Conservation (phyloP, 2,888 invertebrate species). For the Graphium colonna region DNA sequence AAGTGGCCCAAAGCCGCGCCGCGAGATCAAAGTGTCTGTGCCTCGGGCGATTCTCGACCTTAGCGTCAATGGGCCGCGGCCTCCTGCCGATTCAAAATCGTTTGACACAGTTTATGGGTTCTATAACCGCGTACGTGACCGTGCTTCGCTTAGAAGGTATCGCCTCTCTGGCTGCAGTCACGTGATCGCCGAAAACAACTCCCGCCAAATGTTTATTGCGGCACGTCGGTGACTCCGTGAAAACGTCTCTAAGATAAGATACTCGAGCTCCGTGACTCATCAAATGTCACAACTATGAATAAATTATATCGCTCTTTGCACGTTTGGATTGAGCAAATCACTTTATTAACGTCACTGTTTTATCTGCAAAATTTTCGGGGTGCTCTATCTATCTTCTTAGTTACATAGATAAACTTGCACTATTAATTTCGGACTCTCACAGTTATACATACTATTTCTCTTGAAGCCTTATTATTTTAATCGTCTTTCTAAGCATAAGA, state of each 20-base stretch:
- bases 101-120: not conserved
- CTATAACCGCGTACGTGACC: conserved; percentile 34
- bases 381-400: not conserved
- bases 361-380: not conserved
- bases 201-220: not conserved
- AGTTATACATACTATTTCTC: no score
- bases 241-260: conserved; percentile 16
- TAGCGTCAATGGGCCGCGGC: not conserved
- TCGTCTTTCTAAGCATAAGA: no score
- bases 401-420: not conserved
- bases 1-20: conserved; percentile 21
- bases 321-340: not conserved
- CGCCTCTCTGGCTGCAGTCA: conserved; percentile 13
- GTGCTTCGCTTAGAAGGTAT: conserved; percentile 31
- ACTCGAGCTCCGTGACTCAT: not conserved
- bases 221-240: not conserved
- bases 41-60: conserved; percentile 3
- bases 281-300: conserved; percentile 2
- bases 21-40: not conserved
- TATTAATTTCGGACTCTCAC: no score
- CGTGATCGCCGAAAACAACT: conserved; percentile 14
- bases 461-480: no score
- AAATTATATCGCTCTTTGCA: conserved; percentile 1
- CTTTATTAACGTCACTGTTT: conserved; percentile 1
- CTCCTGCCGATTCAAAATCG: not conserved